Base-by-base conservation (phyloP, 2,113 vertebrate genomes). In the Ascaphus truei region DNA sequence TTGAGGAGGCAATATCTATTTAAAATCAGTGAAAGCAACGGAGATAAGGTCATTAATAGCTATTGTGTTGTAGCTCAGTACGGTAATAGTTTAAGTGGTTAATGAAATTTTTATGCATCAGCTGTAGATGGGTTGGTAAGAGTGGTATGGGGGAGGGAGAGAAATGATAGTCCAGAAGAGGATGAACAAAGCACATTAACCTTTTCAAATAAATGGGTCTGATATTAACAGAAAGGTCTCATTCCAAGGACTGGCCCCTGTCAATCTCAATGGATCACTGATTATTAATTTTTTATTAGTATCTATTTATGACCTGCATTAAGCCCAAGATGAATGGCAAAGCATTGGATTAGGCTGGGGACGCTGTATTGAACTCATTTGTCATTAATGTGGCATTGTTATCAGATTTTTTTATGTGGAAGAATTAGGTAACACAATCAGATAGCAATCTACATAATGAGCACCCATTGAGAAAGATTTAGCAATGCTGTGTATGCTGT, bases 1-100 rank as follows among this genome's bases (percentile, higher is more conserved):
- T 73, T 53, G 37, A 74, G 75, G 72, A 63, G 61, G 51, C 47
- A 64, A 64, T 59, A 64, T 72, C 72, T 67, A 68, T 77, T 72
- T 64, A 69, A 74, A 77, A 29, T 25, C 68, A 62, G 64, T 39
- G 53, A 74, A 72, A 11, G 53, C 72, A 65, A 74, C 67, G 34
- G 60, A 67, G 62, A 60, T 48, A 39, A 57, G 68, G 72, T 74
- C 75, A 74, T 77, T 77, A 77, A 77, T 77, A 74, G 75, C 64
- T 61, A 74, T 74, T 62, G 69, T 71, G 72, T 60, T 74, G 68
- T 50, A 72, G 73, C 58, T 53, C 20, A 15, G 60, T 67, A 56
- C 43, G 45, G 62, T 74, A 72, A 77, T 74, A 67, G 72, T 74
- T 74, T 74, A 76, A 72, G 68, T 68, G 59, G 72, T 74, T 74